Base-by-base conservation (phyloP, 1,140 invertebrate genomes). In the Calliphora vicina region DNA sequence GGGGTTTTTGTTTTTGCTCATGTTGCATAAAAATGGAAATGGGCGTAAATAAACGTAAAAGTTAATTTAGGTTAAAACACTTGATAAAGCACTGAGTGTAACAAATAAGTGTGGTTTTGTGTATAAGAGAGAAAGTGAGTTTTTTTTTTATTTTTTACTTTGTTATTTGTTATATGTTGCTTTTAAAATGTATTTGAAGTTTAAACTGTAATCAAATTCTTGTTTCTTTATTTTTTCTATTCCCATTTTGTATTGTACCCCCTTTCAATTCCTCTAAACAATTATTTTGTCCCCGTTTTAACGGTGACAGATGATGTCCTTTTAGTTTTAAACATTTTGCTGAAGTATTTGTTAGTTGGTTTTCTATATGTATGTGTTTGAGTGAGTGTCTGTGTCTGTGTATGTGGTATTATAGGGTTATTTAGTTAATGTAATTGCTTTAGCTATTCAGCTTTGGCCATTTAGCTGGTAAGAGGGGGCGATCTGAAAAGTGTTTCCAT, bases 391-490 rank as follows among this genome's bases (percentile, higher is more conserved):
- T 45, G 10, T 67, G 61, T 67, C 23, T 67, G 20, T 23, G n/a
- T n/a, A n/a, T 57, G 50, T 57, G 50, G n/a, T 67, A 23, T 67
- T 67, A 20, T 9, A 67, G 61, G 61, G 20, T 23, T 67, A 67
- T 67, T 67, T 67, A 23, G 61, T 67, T 67, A 67, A 67, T 67
- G 61, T 67, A 67, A 67, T 67, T 67, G 61, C n/a, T 67, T 67
- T 67, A 20, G 61, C 10, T 23, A 67, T 67, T 67, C 61, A 67
- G 15, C 50, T 17, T 57, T 57, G n/a, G 50, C 15, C 50, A 57
- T 57, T 57, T 57, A 57, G n/a, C 50, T 57, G 50, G 15, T n/a
- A n/a, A 35, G 8, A 29, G 29, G 10, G 35, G 35, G 6, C 10
- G 5, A 35, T 35, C 35, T 35, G 10, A 35, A 10, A 35, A 35